Evolutionary conservation across 2,113 vertebrate genomes (phyloP).

Genomic region (Spizaetus ornatus): DNA sequence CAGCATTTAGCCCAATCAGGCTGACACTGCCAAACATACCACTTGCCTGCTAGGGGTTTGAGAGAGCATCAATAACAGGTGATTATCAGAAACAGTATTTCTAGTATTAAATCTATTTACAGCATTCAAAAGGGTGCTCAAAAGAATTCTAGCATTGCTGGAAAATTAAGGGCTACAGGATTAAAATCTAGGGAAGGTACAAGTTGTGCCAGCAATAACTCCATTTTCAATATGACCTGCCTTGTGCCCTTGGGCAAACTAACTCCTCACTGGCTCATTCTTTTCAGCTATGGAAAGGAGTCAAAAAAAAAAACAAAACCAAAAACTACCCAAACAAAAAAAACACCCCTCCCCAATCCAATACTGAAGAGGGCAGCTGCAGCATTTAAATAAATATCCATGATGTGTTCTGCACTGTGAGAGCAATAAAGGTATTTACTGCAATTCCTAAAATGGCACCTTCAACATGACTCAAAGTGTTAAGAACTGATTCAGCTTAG

Average conservation of each 20-base stretch:
- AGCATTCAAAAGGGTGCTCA: background rate
- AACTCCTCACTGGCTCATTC: background rate
- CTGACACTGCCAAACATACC: background rate
- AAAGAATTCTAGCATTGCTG: background rate
- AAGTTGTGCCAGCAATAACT: background rate
- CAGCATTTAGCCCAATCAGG: background rate
- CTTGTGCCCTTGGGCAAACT: background rate
- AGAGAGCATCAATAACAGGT: background rate
- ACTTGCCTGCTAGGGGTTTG: background rate
- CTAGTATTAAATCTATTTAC: background rate
- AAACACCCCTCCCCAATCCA: no score
- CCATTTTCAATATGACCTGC: background rate
- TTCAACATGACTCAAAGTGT: background rate
- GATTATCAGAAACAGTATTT: accelerated
- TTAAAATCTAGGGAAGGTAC: background rate
- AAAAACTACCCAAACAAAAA: no score
- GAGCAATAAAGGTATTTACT: constrained; percentile 2
- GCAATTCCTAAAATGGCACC: constrained; percentile 14
- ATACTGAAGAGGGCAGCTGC: background rate
- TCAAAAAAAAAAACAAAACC: background rate
- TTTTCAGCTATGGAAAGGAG: background rate
- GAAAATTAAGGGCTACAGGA: background rate
- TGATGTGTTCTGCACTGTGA: background rate
- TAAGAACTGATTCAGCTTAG: background rate
- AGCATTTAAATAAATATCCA: background rate